Evolutionary conservation across 1,140 invertebrate genomes (phyloP).

Genomic region (Trichoplusia ni): DNA sequence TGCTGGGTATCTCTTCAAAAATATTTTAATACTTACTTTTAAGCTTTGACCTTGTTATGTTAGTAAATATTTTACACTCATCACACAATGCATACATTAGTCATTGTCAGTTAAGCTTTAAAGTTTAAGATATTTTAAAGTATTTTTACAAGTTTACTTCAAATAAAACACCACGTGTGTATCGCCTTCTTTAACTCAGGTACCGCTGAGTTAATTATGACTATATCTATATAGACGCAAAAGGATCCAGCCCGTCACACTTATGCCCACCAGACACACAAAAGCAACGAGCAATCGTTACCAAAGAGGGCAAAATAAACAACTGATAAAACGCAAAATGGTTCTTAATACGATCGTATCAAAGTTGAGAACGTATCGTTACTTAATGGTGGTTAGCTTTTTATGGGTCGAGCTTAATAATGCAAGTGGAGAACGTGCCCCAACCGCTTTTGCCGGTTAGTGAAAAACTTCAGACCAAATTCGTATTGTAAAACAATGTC

Average conservation of each 20-base stretch:
- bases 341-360: constrained; percentile 50
- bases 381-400: constrained; percentile 44
- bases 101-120: no score
- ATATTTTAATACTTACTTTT: no score
- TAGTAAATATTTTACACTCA: no score
- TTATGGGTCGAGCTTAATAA: constrained; percentile 51
- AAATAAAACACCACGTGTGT: constrained; percentile 48
- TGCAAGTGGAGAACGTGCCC: constrained; percentile 76
- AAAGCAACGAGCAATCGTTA: constrained; percentile 59
- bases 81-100: no score
- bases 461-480: constrained; percentile 63
- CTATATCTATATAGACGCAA: constrained; percentile 72
- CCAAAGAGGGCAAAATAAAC: constrained; percentile 52
- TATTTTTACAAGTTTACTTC: no score
- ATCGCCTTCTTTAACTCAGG: constrained; percentile 58
- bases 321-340: constrained; percentile 47
- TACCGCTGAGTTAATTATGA: constrained; percentile 73
- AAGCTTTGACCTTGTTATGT: no score
- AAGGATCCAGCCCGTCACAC: constrained; percentile 78
- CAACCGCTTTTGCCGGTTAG: constrained; percentile 74
- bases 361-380: constrained; percentile 53
- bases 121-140: no score
- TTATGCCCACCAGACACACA: constrained; percentile 74
- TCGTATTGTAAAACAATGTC: constrained; percentile 30
- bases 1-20: no score